Percentiles rank a stretch among this genome's conserved stretches.
Evolutionary conservation across 2,888 invertebrate genomes (phyloP).

Genomic region (Pammene fasciana): DNA sequence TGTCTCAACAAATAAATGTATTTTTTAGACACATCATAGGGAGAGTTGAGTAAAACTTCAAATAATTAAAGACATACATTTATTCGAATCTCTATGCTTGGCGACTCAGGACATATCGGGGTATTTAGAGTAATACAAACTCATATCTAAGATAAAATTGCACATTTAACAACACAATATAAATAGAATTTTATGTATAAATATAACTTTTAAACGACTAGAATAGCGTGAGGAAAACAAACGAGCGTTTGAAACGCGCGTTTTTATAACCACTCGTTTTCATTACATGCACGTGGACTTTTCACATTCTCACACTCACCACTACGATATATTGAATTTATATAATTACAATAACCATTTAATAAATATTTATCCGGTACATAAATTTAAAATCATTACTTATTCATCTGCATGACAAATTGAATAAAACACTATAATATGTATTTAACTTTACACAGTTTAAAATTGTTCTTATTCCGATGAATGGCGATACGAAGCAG

Average conservation of each 20-base stretch:
- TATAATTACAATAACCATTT: constrained; percentile 33
- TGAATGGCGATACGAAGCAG: constrained; percentile 23
- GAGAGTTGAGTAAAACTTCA: constrained; percentile 51
- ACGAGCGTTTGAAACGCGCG: constrained; percentile 28
- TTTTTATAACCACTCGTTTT: constrained; percentile 22
- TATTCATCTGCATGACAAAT: constrained; percentile 23
- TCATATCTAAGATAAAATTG: constrained; percentile 21
- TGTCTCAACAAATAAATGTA: too few species aligned
- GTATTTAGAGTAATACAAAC: constrained; percentile 55
- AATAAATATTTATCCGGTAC: constrained; percentile 33
- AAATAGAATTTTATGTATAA: constrained; percentile 34
- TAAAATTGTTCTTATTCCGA: constrained; percentile 4
- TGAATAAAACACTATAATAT: not conserved
- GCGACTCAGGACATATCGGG: constrained; percentile 55
- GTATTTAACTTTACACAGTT: constrained; percentile 10
- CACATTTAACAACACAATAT: constrained; percentile 34
- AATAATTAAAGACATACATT: constrained; percentile 71
- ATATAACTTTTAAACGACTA: constrained; percentile 35
- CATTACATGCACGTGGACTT: constrained; percentile 4
- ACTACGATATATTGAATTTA: constrained; percentile 32
- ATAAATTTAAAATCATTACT: constrained; percentile 44
- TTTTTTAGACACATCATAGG: not conserved
- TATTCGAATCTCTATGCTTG: constrained; percentile 63
- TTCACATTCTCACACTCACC: constrained; percentile 11
- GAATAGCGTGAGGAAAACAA: constrained; percentile 19